Evolutionary conservation across 64 coral and sea anemone species (phyloP).

Genomic region (Catalaphyllia jardinei): DNA sequence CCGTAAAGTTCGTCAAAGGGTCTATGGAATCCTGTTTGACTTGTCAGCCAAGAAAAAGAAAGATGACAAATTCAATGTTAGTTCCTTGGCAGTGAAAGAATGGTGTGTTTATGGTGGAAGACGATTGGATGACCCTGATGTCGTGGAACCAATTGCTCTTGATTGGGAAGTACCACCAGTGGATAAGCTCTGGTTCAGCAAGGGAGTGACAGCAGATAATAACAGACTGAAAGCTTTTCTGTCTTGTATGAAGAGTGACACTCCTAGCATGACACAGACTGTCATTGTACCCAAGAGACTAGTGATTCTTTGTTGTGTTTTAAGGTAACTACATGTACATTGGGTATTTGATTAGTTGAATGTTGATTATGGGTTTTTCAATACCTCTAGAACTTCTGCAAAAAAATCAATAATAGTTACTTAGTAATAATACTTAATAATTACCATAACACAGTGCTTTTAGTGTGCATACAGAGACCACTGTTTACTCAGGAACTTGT

Average conservation of each 20-base stretch:
- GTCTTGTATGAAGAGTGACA: conserved; percentile 92
- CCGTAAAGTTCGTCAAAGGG: conserved; percentile 80
- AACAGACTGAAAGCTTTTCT: conserved; percentile 95
- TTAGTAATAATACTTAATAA: too few relatives aligned
- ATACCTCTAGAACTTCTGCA: too few relatives aligned
- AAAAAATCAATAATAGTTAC: too few relatives aligned
- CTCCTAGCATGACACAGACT: conserved; percentile 89
- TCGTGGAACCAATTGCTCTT: conserved; percentile 78
- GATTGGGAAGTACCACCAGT: conserved; percentile 84
- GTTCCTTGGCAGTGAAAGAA: conserved; percentile 72
- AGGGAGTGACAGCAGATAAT: conserved; percentile 67
- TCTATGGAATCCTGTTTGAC: conserved; percentile 97
- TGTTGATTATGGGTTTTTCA: too few relatives aligned
- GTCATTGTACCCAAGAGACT: conserved; percentile 91
- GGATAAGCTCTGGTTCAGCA: conserved; percentile 90
- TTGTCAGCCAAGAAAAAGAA: conserved; percentile 78
- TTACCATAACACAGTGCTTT: too few relatives aligned
- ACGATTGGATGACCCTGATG: conserved; percentile 75
- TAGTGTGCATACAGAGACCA: too few relatives aligned
- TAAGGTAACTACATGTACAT: conserved; percentile 52
- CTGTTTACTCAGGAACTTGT: too few relatives aligned
- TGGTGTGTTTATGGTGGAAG: conserved; percentile 97
- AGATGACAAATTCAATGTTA: conserved; percentile 49
- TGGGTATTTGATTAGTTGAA: not conserved
- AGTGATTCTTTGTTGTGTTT: conserved; percentile 93